Evolutionary conservation across 2,888 invertebrate genomes (phyloP), one percentile per base, ranked within the genome.

Genomic region (Marasmarcha lunaedactyla): DNA sequence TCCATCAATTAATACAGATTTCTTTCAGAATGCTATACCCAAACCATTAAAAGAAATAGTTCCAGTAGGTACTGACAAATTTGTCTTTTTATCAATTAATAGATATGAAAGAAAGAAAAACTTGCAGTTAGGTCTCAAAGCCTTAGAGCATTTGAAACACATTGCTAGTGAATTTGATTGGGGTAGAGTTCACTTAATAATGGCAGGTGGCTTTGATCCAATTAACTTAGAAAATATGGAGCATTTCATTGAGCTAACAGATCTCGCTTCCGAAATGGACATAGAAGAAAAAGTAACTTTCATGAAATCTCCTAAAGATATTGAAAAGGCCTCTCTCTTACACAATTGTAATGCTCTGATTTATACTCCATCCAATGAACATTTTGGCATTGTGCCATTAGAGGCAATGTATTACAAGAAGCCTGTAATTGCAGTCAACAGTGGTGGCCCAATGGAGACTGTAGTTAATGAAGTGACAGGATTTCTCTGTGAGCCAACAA

Each of bases 381-480:
- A 99, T 78, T 99, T 99, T 84, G 99, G 99, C 3, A 99, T 99
- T 55, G 99, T 99, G 6, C 99, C 99, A 0, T 83, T 99, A 39
- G 99, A 99, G 84, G 97, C 98, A 0, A 99, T 99, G 99, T 94
- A 94, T 63, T 89, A 91, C 63, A 85, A 88, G 2, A 93, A 94
- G 58, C 97, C 98, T 2, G 97, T 99, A 0, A 90, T 99, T 49
- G 99, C 99, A 0, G 91, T 94, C 0, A 93, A 95, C 57, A 94
- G 93, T 56, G 99, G 99, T 15, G 99, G 99, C 0, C 99, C 99
- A 0, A 89, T 89, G 1, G 99, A 99, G 71, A 97, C 99, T 0
- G 85, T 99, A 36, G 81, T 89, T 0, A 85, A 94, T 74, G 88
- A 88, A 38, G 85, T 88, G 0, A 95, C 94, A 0, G 96, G 96